Conservation (phyloP, 2,113 vertebrate genomes). For the Parus major region DNA sequence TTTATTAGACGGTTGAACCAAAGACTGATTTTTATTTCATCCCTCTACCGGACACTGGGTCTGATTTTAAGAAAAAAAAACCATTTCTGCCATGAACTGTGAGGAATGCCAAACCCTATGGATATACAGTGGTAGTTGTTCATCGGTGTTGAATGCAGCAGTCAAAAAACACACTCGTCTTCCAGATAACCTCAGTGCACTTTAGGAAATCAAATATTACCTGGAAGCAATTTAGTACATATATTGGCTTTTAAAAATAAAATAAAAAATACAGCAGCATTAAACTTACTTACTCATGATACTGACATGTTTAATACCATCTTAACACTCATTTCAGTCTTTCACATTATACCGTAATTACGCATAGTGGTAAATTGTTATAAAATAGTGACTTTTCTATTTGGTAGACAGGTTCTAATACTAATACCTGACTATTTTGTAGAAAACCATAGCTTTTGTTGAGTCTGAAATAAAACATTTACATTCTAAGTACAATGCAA, state of each 20-base stretch:
- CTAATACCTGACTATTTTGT: slow-evolving; percentile 68
- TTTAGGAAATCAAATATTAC: slow-evolving; percentile 84
- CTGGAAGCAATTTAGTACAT: slow-evolving; percentile 87
- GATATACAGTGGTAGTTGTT: slow-evolving; percentile 62
- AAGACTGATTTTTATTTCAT: slow-evolving; percentile 32
- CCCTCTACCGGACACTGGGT: slow-evolving; percentile 41
- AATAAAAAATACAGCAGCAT: slow-evolving; percentile 83
- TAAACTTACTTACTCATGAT: slow-evolving; percentile 79
- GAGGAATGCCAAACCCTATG: slow-evolving; percentile 55
- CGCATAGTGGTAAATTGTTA: slow-evolving; percentile 73
- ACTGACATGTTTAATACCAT: slow-evolving; percentile 77
- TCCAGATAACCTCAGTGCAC: slow-evolving; percentile 86
- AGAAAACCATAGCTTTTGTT: slow-evolving; percentile 68
- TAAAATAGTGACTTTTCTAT: slow-evolving; percentile 74
- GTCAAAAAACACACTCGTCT: slow-evolving; percentile 69
- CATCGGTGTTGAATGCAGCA: slow-evolving; percentile 65
- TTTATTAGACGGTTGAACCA: slow-evolving; percentile 59
- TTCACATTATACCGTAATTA: slow-evolving; percentile 80
- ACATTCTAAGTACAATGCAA: slow-evolving; percentile 67
- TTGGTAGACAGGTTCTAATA: slow-evolving; percentile 73
- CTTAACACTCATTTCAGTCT: slow-evolving; percentile 70
- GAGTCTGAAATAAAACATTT: slow-evolving; percentile 64
- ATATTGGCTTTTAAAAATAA: slow-evolving; percentile 79
- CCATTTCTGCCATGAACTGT: slow-evolving; percentile 55
- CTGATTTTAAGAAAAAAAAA: slow-evolving; percentile 17